Evolutionary conservation across 2,888 invertebrate species (phyloP).

Genomic region (Epsilonema sp.): DNA sequence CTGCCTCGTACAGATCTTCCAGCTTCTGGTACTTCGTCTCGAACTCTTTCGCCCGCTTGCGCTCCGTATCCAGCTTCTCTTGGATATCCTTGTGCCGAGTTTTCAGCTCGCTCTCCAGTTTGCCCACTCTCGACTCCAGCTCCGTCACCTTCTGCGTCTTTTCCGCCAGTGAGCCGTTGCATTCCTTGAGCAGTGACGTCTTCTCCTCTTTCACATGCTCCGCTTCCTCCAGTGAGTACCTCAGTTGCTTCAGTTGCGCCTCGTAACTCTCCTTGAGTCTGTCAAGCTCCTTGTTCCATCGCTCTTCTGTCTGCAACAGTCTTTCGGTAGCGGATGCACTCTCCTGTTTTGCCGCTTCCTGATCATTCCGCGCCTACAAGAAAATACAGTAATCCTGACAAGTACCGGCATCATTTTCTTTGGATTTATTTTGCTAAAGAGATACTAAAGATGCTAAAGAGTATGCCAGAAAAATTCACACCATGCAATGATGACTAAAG

Average conservation of each 20-base stretch:
- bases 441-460: too few species aligned
- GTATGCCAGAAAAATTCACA: too few species aligned
- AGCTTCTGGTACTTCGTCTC: constrained; percentile 26
- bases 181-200: constrained; percentile 16
- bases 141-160: constrained; percentile 5
- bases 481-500: too few species aligned
- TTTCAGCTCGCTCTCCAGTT: constrained; percentile 10
- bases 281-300: constrained; percentile 28
- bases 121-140: constrained; percentile 1
- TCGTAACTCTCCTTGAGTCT: constrained; percentile 18
- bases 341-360: background rate
- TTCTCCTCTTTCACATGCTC: constrained; percentile 15
- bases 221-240: constrained; percentile 7
- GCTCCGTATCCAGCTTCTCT: constrained; percentile 21
- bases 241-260: constrained; percentile 2
- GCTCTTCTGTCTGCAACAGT: constrained; percentile 26
- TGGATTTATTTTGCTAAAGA: too few species aligned
- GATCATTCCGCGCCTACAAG: background rate
- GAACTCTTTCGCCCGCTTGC: constrained; percentile 20
- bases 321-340: constrained; percentile 13
- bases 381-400: too few species aligned
- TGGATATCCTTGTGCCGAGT: constrained; percentile 8
- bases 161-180: background rate
- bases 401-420: too few species aligned
- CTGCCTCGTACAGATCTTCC: constrained; percentile 22